Evolutionary conservation across 1,140 invertebrate species (phyloP), one percentile per base, ranked within the genome.

Genomic region (Pomacea maculata): DNA sequence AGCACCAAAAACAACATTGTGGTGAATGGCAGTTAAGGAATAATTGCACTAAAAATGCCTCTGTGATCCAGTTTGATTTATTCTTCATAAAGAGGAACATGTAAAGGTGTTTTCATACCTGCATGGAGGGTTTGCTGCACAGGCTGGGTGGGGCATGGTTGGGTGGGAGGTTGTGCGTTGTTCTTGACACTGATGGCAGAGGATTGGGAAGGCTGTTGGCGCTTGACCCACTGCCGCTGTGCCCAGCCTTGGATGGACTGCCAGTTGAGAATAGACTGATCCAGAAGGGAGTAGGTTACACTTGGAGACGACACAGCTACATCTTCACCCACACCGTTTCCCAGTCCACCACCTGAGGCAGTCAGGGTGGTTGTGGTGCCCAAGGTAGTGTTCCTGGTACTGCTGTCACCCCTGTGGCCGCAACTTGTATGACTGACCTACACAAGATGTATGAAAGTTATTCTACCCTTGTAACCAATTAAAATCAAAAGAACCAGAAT

Each of bases 211-310:
- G 86, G 81, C 65, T 88, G 87, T 75, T 91, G 87, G 12, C 88
- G 83, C 80, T 91, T 91, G 21, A 87, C 84, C 89, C 89, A 91
- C 80, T 90, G 88, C 82, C 89, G 90, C 83, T 91, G 89, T 25
- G 90, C 90, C 90, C 90, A 91, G 72, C 89, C 87, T 85, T 91
- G 90, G 29, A 91, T 88, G 61, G 85, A 88, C 73, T 90, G 90
- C 90, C 90, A 91, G 85, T 90, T 89, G 14, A 90, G 79, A 21
- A 91, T 87, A 25, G 89, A 89, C 85, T 91, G 90, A 75, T 90
- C 90, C 54, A 90, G 80, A 21, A 91, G 81, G 14, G 89, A 91
- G 80, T 90, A 89, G 1, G 88, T 89, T 84, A 90, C 89, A 45
- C 88, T 83, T 0, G 87, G 87, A 45, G 85, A 86, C 7, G 88